Evolutionary conservation across 2,113 vertebrate genomes (phyloP).

Genomic region (Otocyon megalotis): DNA sequence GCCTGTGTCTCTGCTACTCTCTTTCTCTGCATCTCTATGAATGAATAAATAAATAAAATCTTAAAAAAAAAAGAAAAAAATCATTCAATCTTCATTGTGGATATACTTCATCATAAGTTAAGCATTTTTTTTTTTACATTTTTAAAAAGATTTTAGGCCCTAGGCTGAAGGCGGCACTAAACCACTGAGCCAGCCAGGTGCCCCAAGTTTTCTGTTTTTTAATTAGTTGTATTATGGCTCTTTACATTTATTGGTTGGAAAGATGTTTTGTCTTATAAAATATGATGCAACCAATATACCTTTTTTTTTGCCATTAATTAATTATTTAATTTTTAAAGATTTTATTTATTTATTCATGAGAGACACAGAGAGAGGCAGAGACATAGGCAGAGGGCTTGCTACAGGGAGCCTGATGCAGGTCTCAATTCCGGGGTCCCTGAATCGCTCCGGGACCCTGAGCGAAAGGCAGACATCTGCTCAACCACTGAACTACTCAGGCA

Average conservation of each 20-base stretch:
- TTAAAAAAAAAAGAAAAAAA: too few relatives aligned
- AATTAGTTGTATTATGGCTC: neutral
- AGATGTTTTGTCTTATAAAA: constrained; percentile 45
- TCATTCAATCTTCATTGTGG: too few relatives aligned
- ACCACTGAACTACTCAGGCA: neutral
- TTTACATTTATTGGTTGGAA: constrained; percentile 35
- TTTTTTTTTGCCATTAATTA: neutral
- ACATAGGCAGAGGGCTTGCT: too few relatives aligned
- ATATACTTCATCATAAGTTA: too few relatives aligned
- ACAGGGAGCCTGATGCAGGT: neutral
- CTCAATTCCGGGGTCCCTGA: neutral
- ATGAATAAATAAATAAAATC: too few relatives aligned
- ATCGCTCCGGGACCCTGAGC: neutral
- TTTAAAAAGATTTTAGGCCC: too few relatives aligned
- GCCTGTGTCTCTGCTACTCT: too few relatives aligned
- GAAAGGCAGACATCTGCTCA: neutral
- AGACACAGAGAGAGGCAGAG: neutral
- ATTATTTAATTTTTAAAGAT: neutral
- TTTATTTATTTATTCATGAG: neutral
- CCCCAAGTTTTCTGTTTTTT: neutral
- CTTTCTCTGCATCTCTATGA: too few relatives aligned
- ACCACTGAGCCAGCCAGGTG: neutral
- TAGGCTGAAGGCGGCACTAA: too few relatives aligned
- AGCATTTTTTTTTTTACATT: too few relatives aligned
- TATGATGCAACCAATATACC: neutral